phyloP scores from a whole-genome alignment of 2,888 invertebrate genomes.

The Dryomyza anilis region DNA sequence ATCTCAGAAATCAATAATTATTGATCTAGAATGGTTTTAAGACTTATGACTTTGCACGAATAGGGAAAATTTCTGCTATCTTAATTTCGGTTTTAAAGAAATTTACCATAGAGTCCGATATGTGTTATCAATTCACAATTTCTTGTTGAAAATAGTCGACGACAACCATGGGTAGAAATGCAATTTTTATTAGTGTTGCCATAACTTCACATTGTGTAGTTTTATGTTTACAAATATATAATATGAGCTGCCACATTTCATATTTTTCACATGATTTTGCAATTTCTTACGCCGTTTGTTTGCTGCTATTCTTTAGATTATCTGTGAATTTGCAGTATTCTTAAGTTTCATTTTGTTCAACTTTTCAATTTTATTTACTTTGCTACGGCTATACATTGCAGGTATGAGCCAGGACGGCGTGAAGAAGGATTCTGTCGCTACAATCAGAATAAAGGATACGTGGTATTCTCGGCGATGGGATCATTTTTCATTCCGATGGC shows the following conservation, averaged over 20 bases:
- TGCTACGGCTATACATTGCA: constrained; percentile 43
- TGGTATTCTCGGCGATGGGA: constrained; percentile 93
- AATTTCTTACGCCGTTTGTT: neutral
- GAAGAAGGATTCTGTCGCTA: constrained; percentile 76
- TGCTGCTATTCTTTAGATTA: neutral
- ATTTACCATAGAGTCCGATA: too few species aligned
- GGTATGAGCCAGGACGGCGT: constrained; percentile 75
- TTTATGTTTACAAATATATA: too few species aligned
- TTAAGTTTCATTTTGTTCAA: neutral
- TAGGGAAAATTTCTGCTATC: too few species aligned
- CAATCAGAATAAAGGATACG: constrained; percentile 91
- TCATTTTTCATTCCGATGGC: constrained; percentile 95
- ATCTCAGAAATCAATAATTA: too few species aligned
- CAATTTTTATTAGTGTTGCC: too few species aligned
- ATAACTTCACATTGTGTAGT: too few species aligned
- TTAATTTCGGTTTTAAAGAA: too few species aligned
- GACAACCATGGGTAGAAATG: too few species aligned
- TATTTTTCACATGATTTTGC: neutral
- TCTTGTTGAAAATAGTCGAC: too few species aligned
- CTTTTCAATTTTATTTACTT: neutral
- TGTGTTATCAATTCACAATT: too few species aligned
- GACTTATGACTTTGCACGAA: too few species aligned
- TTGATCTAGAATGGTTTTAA: too few species aligned
- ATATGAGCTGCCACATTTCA: neutral
- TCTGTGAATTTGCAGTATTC: neutral